These are phyloP conservation scores for Yasuhikotakia modesta DNA, from an alignment of 2,797 vertebrate species.

Conservation along the genomic window DNA sequence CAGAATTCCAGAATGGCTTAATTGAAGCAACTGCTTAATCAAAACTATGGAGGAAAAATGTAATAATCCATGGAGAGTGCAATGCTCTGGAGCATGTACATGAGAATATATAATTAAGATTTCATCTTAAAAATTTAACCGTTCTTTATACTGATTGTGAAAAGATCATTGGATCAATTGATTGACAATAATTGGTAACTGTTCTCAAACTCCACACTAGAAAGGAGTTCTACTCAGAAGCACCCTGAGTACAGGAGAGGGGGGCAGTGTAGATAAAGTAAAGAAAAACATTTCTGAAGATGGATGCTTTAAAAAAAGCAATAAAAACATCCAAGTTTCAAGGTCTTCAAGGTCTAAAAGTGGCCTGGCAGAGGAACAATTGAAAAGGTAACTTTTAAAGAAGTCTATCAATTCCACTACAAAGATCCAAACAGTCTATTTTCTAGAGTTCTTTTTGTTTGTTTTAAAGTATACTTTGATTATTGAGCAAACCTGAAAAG, in stretches of 20 bases:
- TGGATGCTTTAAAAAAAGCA: background rate
- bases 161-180: slow-evolving; percentile 56
- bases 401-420: slow-evolving; percentile 26
- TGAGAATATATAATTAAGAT: slow-evolving; percentile 4
- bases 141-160: slow-evolving; percentile 45
- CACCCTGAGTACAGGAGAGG: slow-evolving; percentile 46
- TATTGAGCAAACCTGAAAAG: slow-evolving; percentile 20
- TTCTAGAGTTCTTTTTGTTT: slow-evolving; percentile 38
- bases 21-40: too few relatives aligned
- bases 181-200: slow-evolving; percentile 62
- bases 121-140: slow-evolving; percentile 4
- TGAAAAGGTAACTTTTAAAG: slow-evolving; percentile 16
- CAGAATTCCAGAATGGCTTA: slow-evolving; percentile 1
- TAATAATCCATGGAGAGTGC: slow-evolving; percentile 23
- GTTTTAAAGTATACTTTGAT: slow-evolving; percentile 31
- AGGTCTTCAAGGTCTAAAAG: slow-evolving; percentile 30
- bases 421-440: slow-evolving; percentile 46
- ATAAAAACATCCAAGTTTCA: slow-evolving; percentile 21
- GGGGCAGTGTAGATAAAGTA: slow-evolving; percentile 18
- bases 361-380: slow-evolving; percentile 5
- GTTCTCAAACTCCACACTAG: slow-evolving; percentile 55
- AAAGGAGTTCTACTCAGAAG: slow-evolving; percentile 57
- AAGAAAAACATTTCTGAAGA: background rate
- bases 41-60: too few relatives aligned
- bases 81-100: background rate